phyloP scores from a whole-genome alignment of 2,797 vertebrate genomes.

The Diplodus puntazzo region DNA sequence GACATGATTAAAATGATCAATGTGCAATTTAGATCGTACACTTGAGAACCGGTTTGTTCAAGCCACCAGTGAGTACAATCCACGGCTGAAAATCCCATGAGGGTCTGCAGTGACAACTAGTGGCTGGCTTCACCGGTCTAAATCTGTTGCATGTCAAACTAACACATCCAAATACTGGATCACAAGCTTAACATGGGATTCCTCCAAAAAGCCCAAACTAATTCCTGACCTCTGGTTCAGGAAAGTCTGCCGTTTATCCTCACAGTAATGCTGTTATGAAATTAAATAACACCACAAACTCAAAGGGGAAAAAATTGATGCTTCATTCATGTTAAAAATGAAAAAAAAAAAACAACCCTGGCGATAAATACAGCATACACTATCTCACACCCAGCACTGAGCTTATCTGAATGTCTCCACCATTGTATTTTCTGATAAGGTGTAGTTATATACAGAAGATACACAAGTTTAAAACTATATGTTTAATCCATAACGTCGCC shows the following conservation, averaged over 20 bases:
- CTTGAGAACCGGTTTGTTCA: conserved; percentile 2
- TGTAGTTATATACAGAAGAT: conserved; percentile 27
- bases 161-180: conserved; percentile 58
- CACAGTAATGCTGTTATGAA: conserved; percentile 55
- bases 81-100: not conserved
- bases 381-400: not conserved
- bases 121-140: conserved; percentile 24
- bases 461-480: conserved; percentile 13
- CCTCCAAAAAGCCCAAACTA: conserved; percentile 52
- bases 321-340: conserved; percentile 19
- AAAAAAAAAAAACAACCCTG: not conserved
- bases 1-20: not conserved
- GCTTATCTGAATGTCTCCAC: conserved; percentile 2
- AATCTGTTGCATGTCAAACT: conserved; percentile 56
- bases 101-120: conserved; percentile 41
- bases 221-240: conserved; percentile 56
- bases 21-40: not conserved
- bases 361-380: conserved; percentile 2
- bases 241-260: conserved; percentile 49
- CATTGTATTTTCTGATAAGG: not conserved
- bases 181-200: conserved; percentile 60
- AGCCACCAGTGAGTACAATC: not conserved
- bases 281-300: conserved; percentile 37
- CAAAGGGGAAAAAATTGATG: not conserved
- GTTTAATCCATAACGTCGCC: conserved; percentile 83